Percentiles rank a stretch among this genome's conserved stretches.
Evolutionary conservation across 92 coral and sea anemone species (phyloP).

Genomic region (Bergia sp.): DNA sequence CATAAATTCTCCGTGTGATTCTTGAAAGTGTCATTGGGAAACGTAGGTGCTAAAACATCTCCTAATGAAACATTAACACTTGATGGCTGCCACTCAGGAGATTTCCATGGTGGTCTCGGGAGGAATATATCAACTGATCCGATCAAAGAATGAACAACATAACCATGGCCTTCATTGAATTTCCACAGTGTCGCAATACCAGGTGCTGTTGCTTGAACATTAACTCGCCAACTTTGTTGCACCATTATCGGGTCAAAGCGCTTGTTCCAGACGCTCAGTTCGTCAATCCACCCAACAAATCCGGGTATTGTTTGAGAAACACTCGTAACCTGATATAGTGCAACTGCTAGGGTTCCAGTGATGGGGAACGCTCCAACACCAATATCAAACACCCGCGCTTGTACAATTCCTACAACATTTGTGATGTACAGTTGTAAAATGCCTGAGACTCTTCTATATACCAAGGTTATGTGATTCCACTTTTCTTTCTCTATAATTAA

Average conservation of each 20-base stretch:
- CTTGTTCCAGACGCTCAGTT: constrained; percentile 67
- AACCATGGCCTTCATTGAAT: constrained; percentile 70
- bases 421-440: constrained; percentile 53
- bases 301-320: constrained; percentile 50
- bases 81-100: constrained; percentile 65
- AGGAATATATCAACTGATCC: constrained; percentile 58
- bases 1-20: constrained; percentile 50
- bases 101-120: constrained; percentile 67
- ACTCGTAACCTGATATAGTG: constrained; percentile 59
- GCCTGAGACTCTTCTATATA: constrained; percentile 58
- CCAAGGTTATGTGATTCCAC: constrained; percentile 68
- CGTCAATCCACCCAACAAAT: constrained; percentile 71
- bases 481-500: constrained; percentile 40
- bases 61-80: constrained; percentile 47
- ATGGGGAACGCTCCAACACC: constrained; percentile 62
- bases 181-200: constrained; percentile 67
- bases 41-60: neutral
- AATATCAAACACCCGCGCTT: constrained; percentile 40
- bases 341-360: constrained; percentile 57
- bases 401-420: constrained; percentile 33
- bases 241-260: constrained; percentile 65
- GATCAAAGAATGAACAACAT: constrained; percentile 45
- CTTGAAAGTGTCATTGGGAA: constrained; percentile 41
- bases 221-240: constrained; percentile 47
- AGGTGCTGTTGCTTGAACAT: constrained; percentile 18